A percentile compares a stretch with the other conserved stretches of the same genome.
Evolutionary conservation across 2,888 invertebrate genomes (phyloP).

Genomic region (Ophioninae sp.): DNA sequence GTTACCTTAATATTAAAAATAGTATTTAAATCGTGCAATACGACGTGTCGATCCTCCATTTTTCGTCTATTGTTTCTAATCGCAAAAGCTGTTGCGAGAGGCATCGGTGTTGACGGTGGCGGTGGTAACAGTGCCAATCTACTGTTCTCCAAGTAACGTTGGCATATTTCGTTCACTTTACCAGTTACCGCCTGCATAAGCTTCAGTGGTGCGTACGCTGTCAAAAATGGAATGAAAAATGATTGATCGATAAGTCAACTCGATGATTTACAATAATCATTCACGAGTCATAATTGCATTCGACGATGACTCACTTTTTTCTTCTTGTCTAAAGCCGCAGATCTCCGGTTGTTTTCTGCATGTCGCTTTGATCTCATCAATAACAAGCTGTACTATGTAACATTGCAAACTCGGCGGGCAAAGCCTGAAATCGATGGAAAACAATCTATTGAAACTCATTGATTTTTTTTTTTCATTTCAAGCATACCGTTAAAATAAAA

Average conservation of each 20-base stretch:
- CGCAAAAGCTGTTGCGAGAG: constrained; percentile 85
- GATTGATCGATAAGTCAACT: constrained; percentile 18
- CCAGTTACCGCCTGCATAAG: constrained; percentile 89
- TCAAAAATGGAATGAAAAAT: constrained; percentile 9
- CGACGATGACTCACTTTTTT: constrained; percentile 82
- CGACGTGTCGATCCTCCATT: constrained; percentile 96
- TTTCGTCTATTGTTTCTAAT: constrained; percentile 91
- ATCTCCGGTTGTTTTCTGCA: constrained; percentile 85
- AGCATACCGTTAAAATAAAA: too few species aligned
- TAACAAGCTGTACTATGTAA: constrained; percentile 86
- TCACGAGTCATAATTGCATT: background rate
- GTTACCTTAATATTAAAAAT: constrained; percentile 90
- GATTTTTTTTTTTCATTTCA: too few species aligned
- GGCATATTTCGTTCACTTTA: constrained; percentile 88
- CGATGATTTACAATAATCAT: background rate
- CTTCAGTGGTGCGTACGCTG: constrained; percentile 87
- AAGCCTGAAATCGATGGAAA: constrained; percentile 83
- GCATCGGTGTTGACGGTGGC: constrained; percentile 81
- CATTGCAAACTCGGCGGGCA: constrained; percentile 87
- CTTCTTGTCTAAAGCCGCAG: constrained; percentile 85
- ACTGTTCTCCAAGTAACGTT: constrained; percentile 87
- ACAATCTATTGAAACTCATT: background rate
- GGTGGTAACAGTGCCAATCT: constrained; percentile 85
- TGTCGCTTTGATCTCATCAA: constrained; percentile 86
- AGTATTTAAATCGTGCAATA: constrained; percentile 91